Evolutionary conservation across 2,113 vertebrate species (phyloP).

Genomic region (Scomber japonicus): DNA sequence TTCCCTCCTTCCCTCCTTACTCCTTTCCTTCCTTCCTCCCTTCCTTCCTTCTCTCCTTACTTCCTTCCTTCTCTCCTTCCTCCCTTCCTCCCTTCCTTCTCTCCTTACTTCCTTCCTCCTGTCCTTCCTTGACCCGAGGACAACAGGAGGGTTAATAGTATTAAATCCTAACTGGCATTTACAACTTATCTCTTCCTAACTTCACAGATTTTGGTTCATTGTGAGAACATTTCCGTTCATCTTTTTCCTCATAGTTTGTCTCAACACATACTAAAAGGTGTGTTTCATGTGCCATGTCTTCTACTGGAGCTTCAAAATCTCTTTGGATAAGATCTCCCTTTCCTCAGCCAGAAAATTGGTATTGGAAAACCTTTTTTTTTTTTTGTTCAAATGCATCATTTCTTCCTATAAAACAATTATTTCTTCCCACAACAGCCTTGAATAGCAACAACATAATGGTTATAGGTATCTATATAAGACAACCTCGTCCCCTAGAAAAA

Average conservation of each 20-base stretch:
- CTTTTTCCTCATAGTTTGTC: too few species aligned
- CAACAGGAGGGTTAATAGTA: too few species aligned
- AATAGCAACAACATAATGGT: neutral
- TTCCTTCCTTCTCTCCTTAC: too few species aligned
- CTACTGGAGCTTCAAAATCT: neutral
- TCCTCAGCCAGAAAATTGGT: neutral
- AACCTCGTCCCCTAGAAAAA: too few species aligned
- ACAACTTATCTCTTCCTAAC: neutral
- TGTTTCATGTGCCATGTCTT: neutral
- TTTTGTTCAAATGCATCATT: too few species aligned
- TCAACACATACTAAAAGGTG: neutral
- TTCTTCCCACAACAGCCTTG: neutral
- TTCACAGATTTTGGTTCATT: neutral
- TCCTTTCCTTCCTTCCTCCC: too few species aligned
- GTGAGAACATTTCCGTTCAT: neutral
- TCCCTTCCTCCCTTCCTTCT: too few species aligned
- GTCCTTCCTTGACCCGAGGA: too few species aligned
- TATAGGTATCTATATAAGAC: neutral
- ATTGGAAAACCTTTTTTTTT: neutral
- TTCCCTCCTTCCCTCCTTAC: too few species aligned
- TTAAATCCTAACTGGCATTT: too few species aligned
- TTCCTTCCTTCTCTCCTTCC: too few species aligned
- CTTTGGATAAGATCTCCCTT: neutral
- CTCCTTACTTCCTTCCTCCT: too few species aligned
- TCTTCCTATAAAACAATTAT: neutral